phyloP scores from a whole-genome alignment of 2,113 vertebrate genomes.

The Tetrax tetrax region DNA sequence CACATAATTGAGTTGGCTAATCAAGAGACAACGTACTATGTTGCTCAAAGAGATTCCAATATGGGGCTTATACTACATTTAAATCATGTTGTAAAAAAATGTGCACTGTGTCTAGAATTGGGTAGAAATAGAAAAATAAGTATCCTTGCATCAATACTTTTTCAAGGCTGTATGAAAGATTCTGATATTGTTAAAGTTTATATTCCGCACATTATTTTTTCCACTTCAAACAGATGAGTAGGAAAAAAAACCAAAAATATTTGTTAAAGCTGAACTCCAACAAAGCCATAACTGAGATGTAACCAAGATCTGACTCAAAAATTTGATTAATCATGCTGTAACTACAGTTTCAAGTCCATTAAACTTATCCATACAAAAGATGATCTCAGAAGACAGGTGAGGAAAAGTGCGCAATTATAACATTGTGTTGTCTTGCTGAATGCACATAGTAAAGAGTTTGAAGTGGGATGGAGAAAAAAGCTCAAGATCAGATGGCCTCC shows the following conservation, averaged over 20 bases:
- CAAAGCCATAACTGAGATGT: background rate
- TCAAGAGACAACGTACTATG: background rate
- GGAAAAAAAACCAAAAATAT: background rate
- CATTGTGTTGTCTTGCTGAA: background rate
- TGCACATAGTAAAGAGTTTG: background rate
- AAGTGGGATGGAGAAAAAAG: background rate
- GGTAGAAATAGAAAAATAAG: background rate
- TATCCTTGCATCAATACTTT: background rate
- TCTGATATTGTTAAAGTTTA: background rate
- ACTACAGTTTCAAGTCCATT: background rate
- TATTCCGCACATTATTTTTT: background rate
- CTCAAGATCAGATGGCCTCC: background rate
- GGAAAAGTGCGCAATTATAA: background rate
- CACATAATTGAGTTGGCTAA: background rate
- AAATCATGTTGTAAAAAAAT: background rate
- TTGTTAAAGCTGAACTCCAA: background rate
- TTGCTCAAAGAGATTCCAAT: background rate
- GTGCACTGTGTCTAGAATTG: background rate
- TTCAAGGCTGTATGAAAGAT: background rate
- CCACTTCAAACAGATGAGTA: background rate
- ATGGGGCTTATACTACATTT: background rate
- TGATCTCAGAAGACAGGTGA: background rate
- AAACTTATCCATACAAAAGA: background rate
- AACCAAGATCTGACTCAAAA: background rate
- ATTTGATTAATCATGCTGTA: background rate